Evolutionary conservation across 2,797 vertebrate species (phyloP).

Genomic region (Pempheris klunzingeri): DNA sequence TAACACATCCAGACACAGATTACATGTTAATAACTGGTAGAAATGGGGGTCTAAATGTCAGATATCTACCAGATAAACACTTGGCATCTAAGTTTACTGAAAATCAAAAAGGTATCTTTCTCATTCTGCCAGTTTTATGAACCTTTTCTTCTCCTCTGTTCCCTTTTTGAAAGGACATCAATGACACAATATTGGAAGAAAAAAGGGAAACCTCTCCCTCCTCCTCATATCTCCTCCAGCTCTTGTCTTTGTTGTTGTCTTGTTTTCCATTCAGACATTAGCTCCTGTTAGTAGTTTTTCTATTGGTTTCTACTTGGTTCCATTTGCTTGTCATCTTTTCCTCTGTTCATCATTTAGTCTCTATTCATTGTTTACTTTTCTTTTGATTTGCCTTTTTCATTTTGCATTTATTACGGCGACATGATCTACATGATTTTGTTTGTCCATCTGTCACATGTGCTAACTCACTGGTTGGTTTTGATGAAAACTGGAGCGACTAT

Average conservation of each 20-base stretch:
- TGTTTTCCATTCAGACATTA: neutral
- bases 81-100: neutral
- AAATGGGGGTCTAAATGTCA: no score
- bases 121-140: neutral
- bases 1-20: no score
- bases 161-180: slow-evolving; percentile 2
- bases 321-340: neutral
- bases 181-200: neutral
- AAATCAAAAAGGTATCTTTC: neutral
- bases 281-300: no score
- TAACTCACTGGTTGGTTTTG: neutral
- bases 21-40: no score
- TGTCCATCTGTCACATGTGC: neutral
- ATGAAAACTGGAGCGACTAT: neutral
- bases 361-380: neutral
- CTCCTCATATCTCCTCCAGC: neutral
- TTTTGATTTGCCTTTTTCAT: no score
- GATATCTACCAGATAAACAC: slow-evolving; percentile 1
- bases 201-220: neutral
- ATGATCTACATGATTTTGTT: no score
- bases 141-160: neutral
- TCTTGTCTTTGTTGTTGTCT: neutral
- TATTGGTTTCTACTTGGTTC: neutral
- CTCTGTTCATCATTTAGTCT: neutral
- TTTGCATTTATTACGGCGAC: no score